Evolutionary conservation across 2,888 invertebrate species (phyloP).

Genomic region (Leuctra nigra): DNA sequence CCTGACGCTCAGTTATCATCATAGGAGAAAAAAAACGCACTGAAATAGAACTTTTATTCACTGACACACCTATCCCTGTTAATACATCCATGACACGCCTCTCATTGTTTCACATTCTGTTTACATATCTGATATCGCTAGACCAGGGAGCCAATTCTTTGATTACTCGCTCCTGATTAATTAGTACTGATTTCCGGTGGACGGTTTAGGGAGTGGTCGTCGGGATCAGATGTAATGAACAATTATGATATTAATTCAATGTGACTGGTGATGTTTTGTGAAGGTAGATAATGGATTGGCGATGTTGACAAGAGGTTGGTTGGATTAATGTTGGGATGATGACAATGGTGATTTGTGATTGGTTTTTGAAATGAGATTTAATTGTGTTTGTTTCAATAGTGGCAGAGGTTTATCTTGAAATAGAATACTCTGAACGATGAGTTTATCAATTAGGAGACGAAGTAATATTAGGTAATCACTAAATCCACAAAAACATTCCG

Average conservation of each 20-base stretch:
- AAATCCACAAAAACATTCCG: too few species aligned
- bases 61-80: slow-evolving; percentile 14
- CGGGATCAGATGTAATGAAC: slow-evolving; percentile 7
- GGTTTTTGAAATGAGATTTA: too few species aligned
- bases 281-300: background rate
- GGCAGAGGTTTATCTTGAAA: too few species aligned
- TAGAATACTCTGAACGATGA: too few species aligned
- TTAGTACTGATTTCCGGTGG: slow-evolving; percentile 24
- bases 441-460: too few species aligned
- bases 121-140: background rate
- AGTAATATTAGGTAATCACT: too few species aligned
- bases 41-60: background rate
- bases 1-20: too few species aligned
- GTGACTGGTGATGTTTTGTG: slow-evolving; percentile 14
- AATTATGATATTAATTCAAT: slow-evolving; percentile 21
- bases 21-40: background rate
- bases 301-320: background rate
- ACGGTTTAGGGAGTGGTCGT: background rate
- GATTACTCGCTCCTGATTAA: slow-evolving; percentile 19
- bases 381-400: too few species aligned
- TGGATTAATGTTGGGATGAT: too few species aligned
- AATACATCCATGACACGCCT: slow-evolving; percentile 7
- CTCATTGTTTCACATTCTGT: background rate
- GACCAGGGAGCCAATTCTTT: background rate
- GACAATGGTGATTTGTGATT: too few species aligned